These are phyloP conservation scores for Ypsolopha scabrella DNA, from an alignment of 2,888 invertebrate genomes.

Conservation along the genomic window DNA sequence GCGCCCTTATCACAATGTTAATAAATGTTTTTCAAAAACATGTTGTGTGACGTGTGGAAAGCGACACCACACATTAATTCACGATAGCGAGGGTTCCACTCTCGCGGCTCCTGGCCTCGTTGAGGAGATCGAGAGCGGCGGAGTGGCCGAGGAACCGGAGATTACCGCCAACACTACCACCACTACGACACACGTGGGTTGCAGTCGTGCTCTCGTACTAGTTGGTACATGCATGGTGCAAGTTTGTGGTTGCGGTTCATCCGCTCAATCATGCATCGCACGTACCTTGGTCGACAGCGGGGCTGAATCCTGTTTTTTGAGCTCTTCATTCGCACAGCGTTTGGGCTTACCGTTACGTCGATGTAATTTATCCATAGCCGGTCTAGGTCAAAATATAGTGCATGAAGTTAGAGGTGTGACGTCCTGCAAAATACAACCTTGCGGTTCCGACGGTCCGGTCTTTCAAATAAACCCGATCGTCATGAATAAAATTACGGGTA, in stretches of 20 bases:
- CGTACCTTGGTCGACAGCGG: slow-evolving; percentile 6
- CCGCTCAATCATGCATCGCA: neutral
- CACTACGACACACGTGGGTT: neutral
- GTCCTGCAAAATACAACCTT: slow-evolving; percentile 4
- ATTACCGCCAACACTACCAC: neutral
- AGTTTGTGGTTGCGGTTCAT: neutral
- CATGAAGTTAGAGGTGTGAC: slow-evolving; percentile 3
- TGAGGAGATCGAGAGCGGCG: no score
- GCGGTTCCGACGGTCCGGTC: neutral
- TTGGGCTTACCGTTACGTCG: slow-evolving; percentile 4
- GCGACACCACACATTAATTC: slow-evolving; percentile 6
- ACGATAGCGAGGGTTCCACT: neutral
- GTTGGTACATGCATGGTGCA: slow-evolving; percentile 1
- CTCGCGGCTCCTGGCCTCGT: neutral
- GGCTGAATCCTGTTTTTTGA: slow-evolving; percentile 6
- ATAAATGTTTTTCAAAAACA: no score
- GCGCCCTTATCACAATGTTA: no score
- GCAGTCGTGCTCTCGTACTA: neutral
- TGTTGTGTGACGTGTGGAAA: neutral
- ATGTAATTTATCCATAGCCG: neutral
- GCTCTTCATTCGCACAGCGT: slow-evolving; percentile 1
- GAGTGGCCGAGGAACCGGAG: neutral
- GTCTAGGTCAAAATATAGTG: neutral
- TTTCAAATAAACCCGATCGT: neutral
- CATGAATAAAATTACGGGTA: no score